phyloP scores from a whole-genome alignment of 2,888 invertebrate species.

The Eupeodes latifasciatus region DNA sequence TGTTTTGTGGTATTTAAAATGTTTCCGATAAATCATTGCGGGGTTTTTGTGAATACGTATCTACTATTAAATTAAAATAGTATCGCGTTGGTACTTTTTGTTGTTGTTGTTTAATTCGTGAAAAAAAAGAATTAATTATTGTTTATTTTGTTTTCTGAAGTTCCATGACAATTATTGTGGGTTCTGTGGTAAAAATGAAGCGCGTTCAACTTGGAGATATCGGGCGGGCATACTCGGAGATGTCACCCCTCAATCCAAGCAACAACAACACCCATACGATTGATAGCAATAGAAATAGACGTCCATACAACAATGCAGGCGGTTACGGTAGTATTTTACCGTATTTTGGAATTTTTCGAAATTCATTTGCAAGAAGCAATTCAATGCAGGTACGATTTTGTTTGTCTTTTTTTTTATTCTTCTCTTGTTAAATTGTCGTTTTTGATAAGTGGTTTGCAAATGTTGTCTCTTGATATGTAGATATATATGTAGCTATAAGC shows the following conservation, averaged over 20 bases:
- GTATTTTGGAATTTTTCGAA: constrained; percentile 82
- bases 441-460: neutral
- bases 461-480: neutral
- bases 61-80: constrained; percentile 26
- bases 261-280: constrained; percentile 33
- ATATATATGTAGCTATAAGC: neutral
- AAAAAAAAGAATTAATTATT: constrained; percentile 41
- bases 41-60: neutral
- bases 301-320: constrained; percentile 73
- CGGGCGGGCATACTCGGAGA: constrained; percentile 82
- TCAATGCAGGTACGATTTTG: constrained; percentile 81
- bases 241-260: constrained; percentile 83
- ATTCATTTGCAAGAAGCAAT: constrained; percentile 79
- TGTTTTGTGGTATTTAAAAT: neutral
- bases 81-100: neutral
- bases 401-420: neutral
- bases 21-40: constrained; percentile 7
- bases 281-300: constrained; percentile 73
- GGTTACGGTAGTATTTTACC: constrained; percentile 83
- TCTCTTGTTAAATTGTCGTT: neutral
- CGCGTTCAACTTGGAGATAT: constrained; percentile 80
- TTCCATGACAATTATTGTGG: constrained; percentile 30
- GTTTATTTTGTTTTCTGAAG: constrained; percentile 40
- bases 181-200: constrained; percentile 77
- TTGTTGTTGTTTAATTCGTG: too few species aligned